A percentile compares a stretch with the other conserved stretches of the same genome.
These are phyloP conservation scores for Lethrus apterus DNA, from an alignment of 1,140 invertebrate species.

Conservation along the genomic window DNA sequence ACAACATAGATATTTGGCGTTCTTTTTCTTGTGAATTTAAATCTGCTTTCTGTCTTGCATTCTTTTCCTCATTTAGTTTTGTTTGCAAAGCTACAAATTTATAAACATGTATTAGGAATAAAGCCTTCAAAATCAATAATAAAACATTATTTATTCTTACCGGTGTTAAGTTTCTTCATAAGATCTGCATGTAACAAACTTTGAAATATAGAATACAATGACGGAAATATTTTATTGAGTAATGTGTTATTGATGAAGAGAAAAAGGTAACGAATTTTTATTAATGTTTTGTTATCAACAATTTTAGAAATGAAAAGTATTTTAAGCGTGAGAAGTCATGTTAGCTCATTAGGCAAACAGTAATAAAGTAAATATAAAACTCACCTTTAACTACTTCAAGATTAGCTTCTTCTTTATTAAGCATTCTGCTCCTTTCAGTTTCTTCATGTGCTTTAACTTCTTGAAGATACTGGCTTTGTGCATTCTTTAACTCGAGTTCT, in stretches of 20 bases:
- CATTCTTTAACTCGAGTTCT: constrained; percentile 78
- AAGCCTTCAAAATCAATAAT: neutral
- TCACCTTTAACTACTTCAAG: constrained; percentile 82
- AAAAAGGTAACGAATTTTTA: no score
- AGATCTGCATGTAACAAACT: constrained; percentile 34
- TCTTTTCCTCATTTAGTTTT: constrained; percentile 87
- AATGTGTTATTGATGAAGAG: no score
- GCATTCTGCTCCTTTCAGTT: constrained; percentile 71
- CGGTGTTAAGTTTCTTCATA: constrained; percentile 27
- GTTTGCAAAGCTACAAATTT: constrained; percentile 67
- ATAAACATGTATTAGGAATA: neutral
- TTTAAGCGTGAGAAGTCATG: no score
- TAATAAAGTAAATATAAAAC: constrained; percentile 19
- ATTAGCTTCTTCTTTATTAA: constrained; percentile 86
- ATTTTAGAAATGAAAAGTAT: no score
- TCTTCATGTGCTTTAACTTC: constrained; percentile 84
- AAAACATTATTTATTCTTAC: constrained; percentile 20
- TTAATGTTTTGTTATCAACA: no score
- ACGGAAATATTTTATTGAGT: no score
- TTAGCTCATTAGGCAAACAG: no score
- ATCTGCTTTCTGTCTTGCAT: constrained; percentile 73
- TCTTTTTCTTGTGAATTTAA: constrained; percentile 83
- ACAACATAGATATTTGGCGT: constrained; percentile 87
- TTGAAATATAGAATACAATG: no score
- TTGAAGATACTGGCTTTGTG: constrained; percentile 80